Conservation (phyloP, 1,140 invertebrate genomes). For the Megathymus violae region DNA sequence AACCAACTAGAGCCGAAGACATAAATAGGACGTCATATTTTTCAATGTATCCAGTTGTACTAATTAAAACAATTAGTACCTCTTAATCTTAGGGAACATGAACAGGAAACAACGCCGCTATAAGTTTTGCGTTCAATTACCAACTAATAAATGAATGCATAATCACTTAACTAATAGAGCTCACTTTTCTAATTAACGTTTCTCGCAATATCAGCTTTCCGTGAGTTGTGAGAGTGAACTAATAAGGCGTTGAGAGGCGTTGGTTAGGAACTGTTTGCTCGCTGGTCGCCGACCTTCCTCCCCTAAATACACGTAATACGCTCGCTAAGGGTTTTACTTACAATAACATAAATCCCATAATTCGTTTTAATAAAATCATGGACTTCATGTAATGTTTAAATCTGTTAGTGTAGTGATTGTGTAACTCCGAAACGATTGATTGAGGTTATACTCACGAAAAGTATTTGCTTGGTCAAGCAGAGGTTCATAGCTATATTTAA, state of each 20-base stretch:
- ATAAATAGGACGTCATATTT: too few relatives aligned
- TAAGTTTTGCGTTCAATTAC: background rate
- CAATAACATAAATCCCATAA: conserved; percentile 18
- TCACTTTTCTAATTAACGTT: conserved; percentile 32
- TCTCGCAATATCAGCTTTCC: conserved; percentile 28
- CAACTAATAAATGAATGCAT: conserved; percentile 12
- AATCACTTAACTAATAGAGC: background rate
- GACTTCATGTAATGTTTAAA: conserved; percentile 1
- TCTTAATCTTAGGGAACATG: too few relatives aligned
- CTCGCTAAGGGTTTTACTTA: conserved; percentile 20
- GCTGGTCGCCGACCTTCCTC: conserved; percentile 24
- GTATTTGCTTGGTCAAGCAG: too few relatives aligned
- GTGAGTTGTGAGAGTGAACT: conserved; percentile 25
- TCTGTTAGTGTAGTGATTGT: too few relatives aligned
- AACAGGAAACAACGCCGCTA: too few relatives aligned
- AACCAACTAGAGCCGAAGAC: too few relatives aligned
- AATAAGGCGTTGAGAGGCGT: conserved; percentile 31
- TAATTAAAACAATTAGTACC: too few relatives aligned
- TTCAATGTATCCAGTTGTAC: too few relatives aligned
- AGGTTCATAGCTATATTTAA: too few relatives aligned
- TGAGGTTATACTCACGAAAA: too few relatives aligned
- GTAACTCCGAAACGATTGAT: too few relatives aligned
- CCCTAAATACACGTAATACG: conserved; percentile 30
- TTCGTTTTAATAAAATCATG: background rate
- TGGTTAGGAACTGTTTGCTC: conserved; percentile 26